phyloP scores from a whole-genome alignment of 2,888 invertebrate genomes.

The Julus scanicus region DNA sequence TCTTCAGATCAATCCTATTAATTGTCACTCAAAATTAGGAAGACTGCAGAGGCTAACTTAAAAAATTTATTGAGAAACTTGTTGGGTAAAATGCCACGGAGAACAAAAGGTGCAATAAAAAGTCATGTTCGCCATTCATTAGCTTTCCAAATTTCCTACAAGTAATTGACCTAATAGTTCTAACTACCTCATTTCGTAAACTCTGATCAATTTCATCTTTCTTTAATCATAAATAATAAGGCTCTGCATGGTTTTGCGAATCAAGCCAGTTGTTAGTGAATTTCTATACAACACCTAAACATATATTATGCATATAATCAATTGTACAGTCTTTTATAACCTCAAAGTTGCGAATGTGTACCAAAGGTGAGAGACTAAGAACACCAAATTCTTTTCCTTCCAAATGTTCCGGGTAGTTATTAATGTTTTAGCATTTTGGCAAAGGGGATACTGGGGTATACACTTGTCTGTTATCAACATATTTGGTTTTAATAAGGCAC shows the following conservation, averaged over 20 bases:
- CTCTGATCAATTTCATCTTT: not conserved
- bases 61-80: not conserved
- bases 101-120: constrained; percentile 42
- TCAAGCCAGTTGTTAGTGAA: constrained; percentile 37
- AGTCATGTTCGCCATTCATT: constrained; percentile 19
- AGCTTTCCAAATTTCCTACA: not conserved
- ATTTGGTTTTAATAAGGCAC: not conserved
- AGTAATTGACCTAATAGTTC: not conserved
- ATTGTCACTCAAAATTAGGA: not conserved
- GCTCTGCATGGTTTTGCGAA: constrained; percentile 13
- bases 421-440: not conserved
- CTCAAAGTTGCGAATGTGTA: not conserved
- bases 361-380: not conserved
- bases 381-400: not conserved
- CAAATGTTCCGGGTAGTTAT: not conserved
- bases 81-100: not conserved
- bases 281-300: not conserved
- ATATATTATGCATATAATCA: constrained; percentile 36
- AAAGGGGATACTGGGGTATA: not conserved
- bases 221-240: constrained; percentile 17
- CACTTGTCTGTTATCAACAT: not conserved
- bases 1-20: not conserved
- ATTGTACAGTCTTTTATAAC: not conserved
- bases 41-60: not conserved
- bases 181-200: not conserved